A percentile compares a stretch with the other conserved stretches of the same genome.
phyloP scores from a whole-genome alignment of 53 echinoderm and acorn worm genomes.

The Antedon mediterranea region DNA sequence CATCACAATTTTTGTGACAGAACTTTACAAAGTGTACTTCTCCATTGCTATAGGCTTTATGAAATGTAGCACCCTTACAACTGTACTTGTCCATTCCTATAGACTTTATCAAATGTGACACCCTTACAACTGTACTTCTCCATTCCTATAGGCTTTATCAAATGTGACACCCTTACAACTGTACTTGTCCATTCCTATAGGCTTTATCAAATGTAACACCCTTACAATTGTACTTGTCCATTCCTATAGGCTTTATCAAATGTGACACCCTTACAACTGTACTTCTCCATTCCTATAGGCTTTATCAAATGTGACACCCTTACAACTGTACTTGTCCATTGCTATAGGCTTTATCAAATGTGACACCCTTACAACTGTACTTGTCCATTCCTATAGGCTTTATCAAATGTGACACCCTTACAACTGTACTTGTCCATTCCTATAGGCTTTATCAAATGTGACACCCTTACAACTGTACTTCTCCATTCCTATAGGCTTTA shows the following conservation, averaged over 20 bases:
- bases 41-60: slow-evolving; percentile 47
- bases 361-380: slow-evolving; percentile 64
- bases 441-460: slow-evolving; percentile 70
- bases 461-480: slow-evolving; percentile 74
- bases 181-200: slow-evolving; percentile 53
- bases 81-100: slow-evolving; percentile 46
- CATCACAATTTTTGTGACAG: too few relatives aligned
- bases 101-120: slow-evolving; percentile 74
- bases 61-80: slow-evolving; percentile 58
- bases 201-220: slow-evolving; percentile 70
- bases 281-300: slow-evolving; percentile 62
- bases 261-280: slow-evolving; percentile 61
- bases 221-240: slow-evolving; percentile 62
- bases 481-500: slow-evolving; percentile 45
- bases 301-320: slow-evolving; percentile 55
- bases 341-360: slow-evolving; percentile 65
- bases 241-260: slow-evolving; percentile 59
- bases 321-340: slow-evolving; percentile 61
- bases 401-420: slow-evolving; percentile 61
- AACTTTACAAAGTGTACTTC: too few relatives aligned
- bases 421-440: slow-evolving; percentile 53
- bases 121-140: slow-evolving; percentile 75
- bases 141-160: slow-evolving; percentile 51
- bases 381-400: slow-evolving; percentile 53
- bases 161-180: slow-evolving; percentile 62